phyloP scores from a whole-genome alignment of 2,888 invertebrate species.

The Melieria picta region DNA sequence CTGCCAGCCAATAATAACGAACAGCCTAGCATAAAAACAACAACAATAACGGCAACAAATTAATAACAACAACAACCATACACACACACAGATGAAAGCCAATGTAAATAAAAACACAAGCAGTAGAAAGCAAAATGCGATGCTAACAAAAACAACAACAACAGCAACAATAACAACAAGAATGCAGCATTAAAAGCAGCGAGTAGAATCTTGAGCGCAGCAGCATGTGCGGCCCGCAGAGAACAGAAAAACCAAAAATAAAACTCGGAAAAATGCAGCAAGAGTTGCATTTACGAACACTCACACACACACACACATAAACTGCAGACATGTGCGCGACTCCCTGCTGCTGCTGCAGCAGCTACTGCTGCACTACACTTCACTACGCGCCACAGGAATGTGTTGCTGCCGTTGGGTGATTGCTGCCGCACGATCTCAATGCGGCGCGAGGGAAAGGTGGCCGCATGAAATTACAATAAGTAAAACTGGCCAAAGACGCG shows the following conservation, averaged over 20 bases:
- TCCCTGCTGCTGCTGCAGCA: too few species aligned
- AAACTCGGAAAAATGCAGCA: too few species aligned
- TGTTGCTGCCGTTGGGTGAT: too few species aligned
- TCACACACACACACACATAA: too few species aligned
- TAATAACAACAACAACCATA: background rate
- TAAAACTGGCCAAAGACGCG: background rate
- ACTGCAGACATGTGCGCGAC: too few species aligned
- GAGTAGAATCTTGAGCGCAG: background rate
- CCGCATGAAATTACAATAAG: too few species aligned
- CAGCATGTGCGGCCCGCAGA: background rate
- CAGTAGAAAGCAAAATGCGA: background rate
- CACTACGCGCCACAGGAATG: too few species aligned
- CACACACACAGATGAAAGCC: background rate
- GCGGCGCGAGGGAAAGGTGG: too few species aligned
- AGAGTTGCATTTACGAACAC: background rate
- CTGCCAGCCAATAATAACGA: background rate
- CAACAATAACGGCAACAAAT: slow-evolving; percentile 2
- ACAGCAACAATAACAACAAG: background rate
- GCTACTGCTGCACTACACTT: too few species aligned
- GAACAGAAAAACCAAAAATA: background rate
- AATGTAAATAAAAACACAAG: too few species aligned
- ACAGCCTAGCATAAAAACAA: slow-evolving; percentile 5
- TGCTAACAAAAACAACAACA: background rate
- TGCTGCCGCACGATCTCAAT: too few species aligned
- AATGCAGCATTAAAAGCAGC: background rate